Base-by-base conservation (phyloP, 2,888 invertebrate genomes). In the Hydropsyche betteni region DNA sequence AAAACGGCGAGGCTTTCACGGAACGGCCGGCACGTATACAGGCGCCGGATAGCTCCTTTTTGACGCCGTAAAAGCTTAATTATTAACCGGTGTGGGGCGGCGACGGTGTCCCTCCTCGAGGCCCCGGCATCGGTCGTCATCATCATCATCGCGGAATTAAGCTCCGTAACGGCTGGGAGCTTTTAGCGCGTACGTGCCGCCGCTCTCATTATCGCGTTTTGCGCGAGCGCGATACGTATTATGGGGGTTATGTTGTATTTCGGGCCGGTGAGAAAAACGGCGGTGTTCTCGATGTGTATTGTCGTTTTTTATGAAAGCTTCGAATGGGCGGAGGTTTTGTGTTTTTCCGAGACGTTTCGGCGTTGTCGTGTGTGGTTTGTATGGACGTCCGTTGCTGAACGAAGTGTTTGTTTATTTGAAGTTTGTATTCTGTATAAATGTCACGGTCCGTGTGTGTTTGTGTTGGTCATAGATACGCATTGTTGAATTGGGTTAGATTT, bases 31-130 rank as follows among this genome's bases (percentile, higher is more conserved):
- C 10, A 36, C 52, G 36, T 53, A 70, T 70, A 53, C 44, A 44
- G 4, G 10, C 44, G 1, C 44, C 44, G 44, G 44, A 44, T 44
- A 34, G n/a, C 70, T 33, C 72, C 14, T 58, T 64, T 72, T 72
- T 34, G 72, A 38, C 72, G 58, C 72, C 72, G 55, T 44, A 55
- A 36, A 61, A 72, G 55, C 58, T 58, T 72, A 72, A 72, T 72
- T 72, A 72, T 72, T 38, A 72, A 44, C 69, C 44, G n/a, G 24
- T 38, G 44, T 7, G 24, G 33, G 64, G 24, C 58, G n/a, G 58
- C 14, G 16, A 8, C 58, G 8, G 16, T 24, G 58, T 16, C 24
- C 24, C 14, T 16, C 16, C 16, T 24, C 16, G 58, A 36, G 12
- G 16, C 33, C 33, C 33, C 34, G 36, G 12, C n/a, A 55, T 14